Evolutionary conservation across 2,888 invertebrate species (phyloP).

Genomic region (Apotomis turbidana): DNA sequence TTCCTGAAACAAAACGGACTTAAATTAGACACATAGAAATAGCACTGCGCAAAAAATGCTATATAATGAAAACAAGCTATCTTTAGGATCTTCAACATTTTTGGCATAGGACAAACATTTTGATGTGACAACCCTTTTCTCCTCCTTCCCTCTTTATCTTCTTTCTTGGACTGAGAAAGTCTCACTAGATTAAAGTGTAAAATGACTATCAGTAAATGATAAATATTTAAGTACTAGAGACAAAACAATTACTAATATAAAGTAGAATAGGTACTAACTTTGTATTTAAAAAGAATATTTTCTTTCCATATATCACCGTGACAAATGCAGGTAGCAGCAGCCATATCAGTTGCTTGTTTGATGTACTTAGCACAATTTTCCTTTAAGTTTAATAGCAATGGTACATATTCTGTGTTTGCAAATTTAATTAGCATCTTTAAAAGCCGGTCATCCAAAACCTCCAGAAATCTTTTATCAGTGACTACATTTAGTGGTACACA

Average conservation of each 20-base stretch:
- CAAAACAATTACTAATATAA: slow-evolving; percentile 1
- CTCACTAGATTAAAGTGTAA: too few species aligned
- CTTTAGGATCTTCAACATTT: too few species aligned
- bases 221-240: not conserved
- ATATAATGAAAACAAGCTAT: too few species aligned
- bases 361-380: slow-evolving; percentile 57
- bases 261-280: slow-evolving; percentile 53
- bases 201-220: too few species aligned
- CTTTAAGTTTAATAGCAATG: slow-evolving; percentile 57
- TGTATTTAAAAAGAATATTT: slow-evolving; percentile 73
- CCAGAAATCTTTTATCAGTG: slow-evolving; percentile 65
- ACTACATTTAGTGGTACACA: slow-evolving; percentile 65
- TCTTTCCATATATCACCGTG: slow-evolving; percentile 81
- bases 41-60: too few species aligned
- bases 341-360: slow-evolving; percentile 52
- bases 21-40: not conserved
- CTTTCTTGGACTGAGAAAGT: too few species aligned
- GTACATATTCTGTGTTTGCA: slow-evolving; percentile 56
- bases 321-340: slow-evolving; percentile 62
- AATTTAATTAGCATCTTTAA: slow-evolving; percentile 64
- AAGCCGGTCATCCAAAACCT: slow-evolving; percentile 67
- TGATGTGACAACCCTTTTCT: too few species aligned
- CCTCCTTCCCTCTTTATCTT: too few species aligned
- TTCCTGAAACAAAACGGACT: slow-evolving; percentile 56
- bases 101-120: too few species aligned